Evolutionary conservation across 2,113 vertebrate species (phyloP).

Genomic region (Datnioides undecimradiatus): DNA sequence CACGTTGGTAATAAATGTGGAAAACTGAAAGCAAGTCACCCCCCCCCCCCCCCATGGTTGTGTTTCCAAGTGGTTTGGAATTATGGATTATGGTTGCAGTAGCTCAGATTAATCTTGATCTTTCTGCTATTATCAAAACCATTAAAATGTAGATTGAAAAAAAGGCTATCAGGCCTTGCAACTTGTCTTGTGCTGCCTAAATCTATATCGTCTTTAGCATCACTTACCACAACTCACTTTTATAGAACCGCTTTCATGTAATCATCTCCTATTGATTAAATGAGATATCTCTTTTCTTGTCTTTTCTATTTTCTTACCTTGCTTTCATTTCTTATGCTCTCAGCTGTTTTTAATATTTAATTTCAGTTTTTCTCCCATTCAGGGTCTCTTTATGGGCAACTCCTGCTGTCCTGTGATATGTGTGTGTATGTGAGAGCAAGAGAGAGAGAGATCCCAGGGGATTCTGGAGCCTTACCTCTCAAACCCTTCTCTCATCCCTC

Average conservation of each 20-base stretch:
- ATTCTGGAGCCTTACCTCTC: slow-evolving; percentile 50
- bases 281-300: neutral
- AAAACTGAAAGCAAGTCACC: slow-evolving; percentile 15
- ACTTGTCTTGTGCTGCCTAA: slow-evolving; percentile 12
- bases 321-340: neutral
- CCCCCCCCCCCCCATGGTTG: neutral
- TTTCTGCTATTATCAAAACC: neutral
- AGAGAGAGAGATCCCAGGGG: slow-evolving; percentile 3
- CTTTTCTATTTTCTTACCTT: neutral
- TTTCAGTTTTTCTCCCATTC: neutral
- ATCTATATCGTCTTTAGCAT: slow-evolving; percentile 30
- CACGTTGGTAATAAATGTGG: slow-evolving; percentile 47
- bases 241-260: slow-evolving; percentile 42
- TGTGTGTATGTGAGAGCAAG: neutral
- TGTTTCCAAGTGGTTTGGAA: neutral
- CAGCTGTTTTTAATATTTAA: neutral
- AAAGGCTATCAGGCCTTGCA: neutral
- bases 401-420: neutral
- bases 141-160: slow-evolving; percentile 25
- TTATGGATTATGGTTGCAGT: neutral
- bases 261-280: slow-evolving; percentile 51
- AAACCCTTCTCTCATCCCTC: slow-evolving; percentile 44
- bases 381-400: neutral
- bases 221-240: slow-evolving; percentile 30
- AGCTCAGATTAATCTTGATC: neutral